A percentile compares a stretch with the other conserved stretches of the same genome.
Conservation (phyloP, 2,888 invertebrate genomes). For the Aspidiotus destructor region DNA sequence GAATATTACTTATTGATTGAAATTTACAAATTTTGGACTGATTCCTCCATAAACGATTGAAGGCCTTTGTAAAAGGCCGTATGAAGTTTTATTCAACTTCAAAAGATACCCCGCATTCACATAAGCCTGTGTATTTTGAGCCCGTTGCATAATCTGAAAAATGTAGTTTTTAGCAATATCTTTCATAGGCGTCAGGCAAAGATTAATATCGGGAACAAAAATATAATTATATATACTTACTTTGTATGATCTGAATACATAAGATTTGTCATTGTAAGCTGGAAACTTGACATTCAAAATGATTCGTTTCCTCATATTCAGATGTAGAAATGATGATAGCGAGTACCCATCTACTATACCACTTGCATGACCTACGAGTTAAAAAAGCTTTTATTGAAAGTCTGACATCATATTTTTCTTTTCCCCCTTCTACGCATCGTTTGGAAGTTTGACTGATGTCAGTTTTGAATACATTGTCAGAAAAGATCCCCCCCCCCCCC, state of each 20-base stretch:
- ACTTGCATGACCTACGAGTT: conserved; percentile 14
- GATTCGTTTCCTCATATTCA: conserved; percentile 57
- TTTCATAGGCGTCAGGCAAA: not conserved
- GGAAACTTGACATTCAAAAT: conserved; percentile 54
- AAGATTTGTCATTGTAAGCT: conserved; percentile 45
- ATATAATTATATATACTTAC: conserved; percentile 42
- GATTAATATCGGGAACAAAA: not conserved
- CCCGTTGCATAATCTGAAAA: conserved; percentile 60
- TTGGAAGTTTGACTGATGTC: too few species aligned
- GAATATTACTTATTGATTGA: not conserved
- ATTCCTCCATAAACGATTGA: conserved; percentile 49
- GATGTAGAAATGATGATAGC: conserved; percentile 49
- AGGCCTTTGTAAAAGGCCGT: conserved; percentile 47
- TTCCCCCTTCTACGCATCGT: too few species aligned
- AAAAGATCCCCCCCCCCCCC: too few species aligned
- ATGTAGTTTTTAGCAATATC: not conserved
- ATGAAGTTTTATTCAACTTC: conserved; percentile 46
- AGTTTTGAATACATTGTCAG: too few species aligned
- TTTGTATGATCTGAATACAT: conserved; percentile 57
- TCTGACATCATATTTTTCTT: too few species aligned
- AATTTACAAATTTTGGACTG: conserved; percentile 42
- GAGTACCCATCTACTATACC: conserved; percentile 33
- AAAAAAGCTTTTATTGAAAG: too few species aligned
- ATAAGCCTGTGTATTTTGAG: conserved; percentile 67
- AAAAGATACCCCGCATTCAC: conserved; percentile 66